These are phyloP conservation scores for Dryobota labecula DNA, from an alignment of 2,888 invertebrate genomes.

Conservation along the genomic window DNA sequence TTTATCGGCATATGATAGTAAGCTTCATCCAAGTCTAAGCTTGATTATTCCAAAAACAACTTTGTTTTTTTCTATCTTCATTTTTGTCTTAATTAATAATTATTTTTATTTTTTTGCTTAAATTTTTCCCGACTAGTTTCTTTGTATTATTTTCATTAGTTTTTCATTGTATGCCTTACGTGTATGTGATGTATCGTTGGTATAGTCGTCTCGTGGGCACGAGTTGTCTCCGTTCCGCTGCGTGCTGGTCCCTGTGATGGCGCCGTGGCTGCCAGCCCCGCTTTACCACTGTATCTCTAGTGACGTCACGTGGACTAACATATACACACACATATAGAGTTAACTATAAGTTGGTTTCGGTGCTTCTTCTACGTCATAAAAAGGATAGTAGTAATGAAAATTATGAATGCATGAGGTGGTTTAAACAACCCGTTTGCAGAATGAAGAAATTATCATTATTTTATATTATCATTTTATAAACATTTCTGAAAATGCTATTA, in stretches of 20 bases:
- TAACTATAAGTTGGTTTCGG: not conserved
- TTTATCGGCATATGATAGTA: conserved; percentile 7
- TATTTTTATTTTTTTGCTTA: conserved; percentile 12
- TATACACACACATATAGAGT: conserved; percentile 23
- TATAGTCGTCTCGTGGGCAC: conserved; percentile 39
- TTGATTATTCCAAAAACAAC: not conserved
- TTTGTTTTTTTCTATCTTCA: not conserved
- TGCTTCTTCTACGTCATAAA: not conserved
- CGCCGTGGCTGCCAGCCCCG: conserved; percentile 60
- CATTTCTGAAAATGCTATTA: not conserved
- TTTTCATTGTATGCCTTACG: conserved; percentile 12
- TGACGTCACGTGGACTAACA: conserved; percentile 48
- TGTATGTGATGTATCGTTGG: conserved; percentile 51
- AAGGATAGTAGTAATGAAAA: not conserved
- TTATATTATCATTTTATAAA: not conserved
- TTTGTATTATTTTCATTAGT: not conserved
- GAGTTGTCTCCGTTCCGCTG: conserved; percentile 50
- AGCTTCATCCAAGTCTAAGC: conserved; percentile 24
- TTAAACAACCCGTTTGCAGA: not conserved
- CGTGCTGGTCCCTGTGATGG: conserved; percentile 59
- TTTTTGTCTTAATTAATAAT: conserved; percentile 19
- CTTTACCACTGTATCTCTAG: conserved; percentile 62
- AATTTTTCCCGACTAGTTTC: conserved; percentile 7
- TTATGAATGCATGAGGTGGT: not conserved
- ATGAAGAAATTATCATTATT: not conserved